Evolutionary conservation across 2,113 vertebrate genomes (phyloP).

Genomic region (Motacilla alba): DNA sequence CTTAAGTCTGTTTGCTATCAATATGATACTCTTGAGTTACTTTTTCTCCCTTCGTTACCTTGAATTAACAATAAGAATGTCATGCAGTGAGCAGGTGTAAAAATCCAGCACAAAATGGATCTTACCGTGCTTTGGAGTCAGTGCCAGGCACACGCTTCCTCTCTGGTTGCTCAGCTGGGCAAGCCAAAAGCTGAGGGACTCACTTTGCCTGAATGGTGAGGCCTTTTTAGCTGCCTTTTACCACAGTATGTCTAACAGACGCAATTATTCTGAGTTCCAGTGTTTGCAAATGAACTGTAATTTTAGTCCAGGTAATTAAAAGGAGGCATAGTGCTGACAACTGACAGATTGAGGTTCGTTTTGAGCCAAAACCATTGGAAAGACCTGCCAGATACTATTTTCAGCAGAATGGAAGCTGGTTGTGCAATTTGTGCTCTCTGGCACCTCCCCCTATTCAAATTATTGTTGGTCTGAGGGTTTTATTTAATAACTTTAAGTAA

Average conservation of each 20-base stretch:
- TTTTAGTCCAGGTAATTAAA: constrained; percentile 40
- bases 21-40: neutral
- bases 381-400: constrained; percentile 30
- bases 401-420: constrained; percentile 29
- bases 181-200: neutral
- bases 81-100: neutral
- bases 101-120: neutral
- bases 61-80: neutral
- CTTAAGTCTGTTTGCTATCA: neutral
- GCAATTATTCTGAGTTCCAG: constrained; percentile 4
- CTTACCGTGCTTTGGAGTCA: neutral
- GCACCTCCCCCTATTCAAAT: constrained; percentile 11
- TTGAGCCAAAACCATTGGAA: constrained; percentile 31
- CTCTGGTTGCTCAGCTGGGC: neutral
- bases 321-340: constrained; percentile 9
- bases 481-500: constrained; percentile 13
- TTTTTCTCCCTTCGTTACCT: neutral
- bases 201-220: neutral
- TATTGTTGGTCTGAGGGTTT: neutral
- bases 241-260: neutral
- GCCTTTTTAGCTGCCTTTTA: neutral
- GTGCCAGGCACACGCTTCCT: neutral
- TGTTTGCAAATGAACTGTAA: constrained; percentile 27
- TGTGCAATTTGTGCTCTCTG: constrained; percentile 15
- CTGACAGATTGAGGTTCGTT: neutral